phyloP scores from a whole-genome alignment of 2,888 invertebrate species.

The Venusia cambrica region DNA sequence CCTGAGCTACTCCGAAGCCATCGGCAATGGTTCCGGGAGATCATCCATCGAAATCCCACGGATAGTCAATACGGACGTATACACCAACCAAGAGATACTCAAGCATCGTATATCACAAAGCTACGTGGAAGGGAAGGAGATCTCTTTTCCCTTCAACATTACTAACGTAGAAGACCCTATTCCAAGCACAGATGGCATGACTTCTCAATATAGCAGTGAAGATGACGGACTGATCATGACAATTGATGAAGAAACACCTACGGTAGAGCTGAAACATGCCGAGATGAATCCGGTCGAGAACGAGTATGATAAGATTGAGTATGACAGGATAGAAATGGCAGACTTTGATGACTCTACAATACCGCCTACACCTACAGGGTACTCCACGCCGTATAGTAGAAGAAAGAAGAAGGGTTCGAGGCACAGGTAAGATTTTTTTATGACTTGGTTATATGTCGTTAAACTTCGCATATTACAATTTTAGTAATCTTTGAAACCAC shows the following conservation, averaged over 20 bases:
- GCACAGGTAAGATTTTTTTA: conserved; percentile 49
- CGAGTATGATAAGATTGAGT: conserved; percentile 57
- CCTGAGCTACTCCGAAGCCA: conserved; percentile 69
- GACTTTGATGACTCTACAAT: conserved; percentile 46
- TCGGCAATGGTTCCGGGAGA: conserved; percentile 56
- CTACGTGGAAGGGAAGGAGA: conserved; percentile 71
- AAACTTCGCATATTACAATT: too few relatives aligned
- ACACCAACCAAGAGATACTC: conserved; percentile 65
- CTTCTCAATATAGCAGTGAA: conserved; percentile 60
- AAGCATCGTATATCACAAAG: conserved; percentile 72
- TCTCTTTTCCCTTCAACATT: conserved; percentile 45
- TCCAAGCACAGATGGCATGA: conserved; percentile 35
- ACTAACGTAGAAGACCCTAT: conserved; percentile 41
- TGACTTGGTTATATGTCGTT: too few relatives aligned
- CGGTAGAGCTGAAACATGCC: conserved; percentile 43
- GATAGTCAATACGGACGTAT: conserved; percentile 63
- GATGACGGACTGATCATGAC: conserved; percentile 67
- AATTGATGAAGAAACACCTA: conserved; percentile 58
- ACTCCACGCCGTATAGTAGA: conserved; percentile 57
- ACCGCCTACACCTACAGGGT: conserved; percentile 43
- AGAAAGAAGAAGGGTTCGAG: conserved; percentile 49
- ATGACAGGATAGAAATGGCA: conserved; percentile 56
- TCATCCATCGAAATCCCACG: conserved; percentile 69
- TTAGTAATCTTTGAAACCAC: too few relatives aligned
- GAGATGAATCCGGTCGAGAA: conserved; percentile 54